A percentile compares a stretch with the other conserved stretches of the same genome.
These are phyloP conservation scores for Cistogaster globosa DNA, from an alignment of 2,888 invertebrate species.

Conservation along the genomic window DNA sequence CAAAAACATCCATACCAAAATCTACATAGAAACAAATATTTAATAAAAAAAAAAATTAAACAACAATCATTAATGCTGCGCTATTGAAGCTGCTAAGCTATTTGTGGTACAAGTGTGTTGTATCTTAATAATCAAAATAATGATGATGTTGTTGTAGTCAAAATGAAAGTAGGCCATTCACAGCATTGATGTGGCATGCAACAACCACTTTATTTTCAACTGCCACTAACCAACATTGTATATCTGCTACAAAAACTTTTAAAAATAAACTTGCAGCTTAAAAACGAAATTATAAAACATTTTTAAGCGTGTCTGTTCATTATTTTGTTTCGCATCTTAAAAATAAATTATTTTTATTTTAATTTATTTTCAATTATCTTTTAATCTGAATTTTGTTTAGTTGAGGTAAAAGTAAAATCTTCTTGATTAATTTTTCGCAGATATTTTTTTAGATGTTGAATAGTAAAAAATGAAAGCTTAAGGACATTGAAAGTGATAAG, in stretches of 20 bases:
- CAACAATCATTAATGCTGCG: not conserved
- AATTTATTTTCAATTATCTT: constrained; percentile 5
- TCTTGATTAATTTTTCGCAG: too few species aligned
- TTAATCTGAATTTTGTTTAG: not conserved
- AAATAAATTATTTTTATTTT: constrained; percentile 25
- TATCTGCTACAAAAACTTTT: not conserved
- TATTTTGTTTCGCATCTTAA: constrained; percentile 5
- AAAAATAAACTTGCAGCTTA: not conserved
- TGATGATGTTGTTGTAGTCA: constrained; percentile 57
- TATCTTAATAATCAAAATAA: constrained; percentile 12
- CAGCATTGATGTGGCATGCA: constrained; percentile 53
- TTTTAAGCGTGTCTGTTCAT: not conserved
- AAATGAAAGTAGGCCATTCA: constrained; percentile 71
- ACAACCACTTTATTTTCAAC: constrained; percentile 31
- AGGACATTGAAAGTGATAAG: too few species aligned
- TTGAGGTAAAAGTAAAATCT: not conserved
- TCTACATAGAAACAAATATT: constrained; percentile 11
- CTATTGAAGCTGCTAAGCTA: not conserved
- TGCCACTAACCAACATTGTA: constrained; percentile 10
- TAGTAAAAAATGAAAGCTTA: too few species aligned
- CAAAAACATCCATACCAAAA: constrained; percentile 15
- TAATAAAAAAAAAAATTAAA: not conserved
- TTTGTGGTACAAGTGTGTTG: constrained; percentile 18
- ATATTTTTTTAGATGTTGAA: too few species aligned
- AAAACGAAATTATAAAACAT: not conserved